These are phyloP conservation scores for Pangasius macronema DNA, from an alignment of 2,797 vertebrate genomes.

Conservation along the genomic window DNA sequence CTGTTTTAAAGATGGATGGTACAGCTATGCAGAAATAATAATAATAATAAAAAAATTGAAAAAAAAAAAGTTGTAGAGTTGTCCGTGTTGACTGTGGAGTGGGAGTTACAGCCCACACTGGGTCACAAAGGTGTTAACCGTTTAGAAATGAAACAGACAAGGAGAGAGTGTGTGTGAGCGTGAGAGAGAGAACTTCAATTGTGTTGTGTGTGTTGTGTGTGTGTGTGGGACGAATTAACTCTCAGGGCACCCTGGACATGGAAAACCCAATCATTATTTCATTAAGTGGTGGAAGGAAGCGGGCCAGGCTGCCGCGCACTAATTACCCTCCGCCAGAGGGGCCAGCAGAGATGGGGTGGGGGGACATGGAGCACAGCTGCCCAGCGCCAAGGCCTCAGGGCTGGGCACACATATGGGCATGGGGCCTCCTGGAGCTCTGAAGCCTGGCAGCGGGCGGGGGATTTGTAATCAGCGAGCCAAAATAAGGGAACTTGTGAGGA, in stretches of 20 bases:
- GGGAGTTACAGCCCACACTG: constrained; percentile 49
- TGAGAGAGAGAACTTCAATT: constrained; percentile 43
- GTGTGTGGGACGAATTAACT: constrained; percentile 75
- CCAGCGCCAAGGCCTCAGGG: constrained; percentile 67
- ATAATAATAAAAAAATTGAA: neutral
- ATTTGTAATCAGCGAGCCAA: constrained; percentile 33
- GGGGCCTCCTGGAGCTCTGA: constrained; percentile 38
- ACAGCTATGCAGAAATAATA: constrained; percentile 26
- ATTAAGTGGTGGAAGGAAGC: constrained; percentile 80
- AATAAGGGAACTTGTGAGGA: constrained; percentile 12
- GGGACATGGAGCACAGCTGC: constrained; percentile 63
- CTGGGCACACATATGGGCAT: constrained; percentile 60
- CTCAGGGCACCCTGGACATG: constrained; percentile 82
- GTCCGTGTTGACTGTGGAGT: constrained; percentile 37
- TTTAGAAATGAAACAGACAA: constrained; percentile 46
- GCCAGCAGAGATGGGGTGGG: constrained; percentile 60
- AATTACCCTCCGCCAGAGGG: constrained; percentile 77
- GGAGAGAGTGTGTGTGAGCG: constrained; percentile 11
- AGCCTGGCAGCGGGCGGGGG: constrained; percentile 42
- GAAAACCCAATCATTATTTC: constrained; percentile 83
- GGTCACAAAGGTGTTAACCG: constrained; percentile 49
- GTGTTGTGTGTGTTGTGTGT: constrained; percentile 6
- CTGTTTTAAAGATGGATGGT: constrained; percentile 25
- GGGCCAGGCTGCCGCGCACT: constrained; percentile 77
- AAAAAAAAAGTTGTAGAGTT: constrained; percentile 16